A percentile compares a stretch with the other conserved stretches of the same genome.
phyloP scores from a whole-genome alignment of 2,797 vertebrate species.

The Galagoides demidoff region DNA sequence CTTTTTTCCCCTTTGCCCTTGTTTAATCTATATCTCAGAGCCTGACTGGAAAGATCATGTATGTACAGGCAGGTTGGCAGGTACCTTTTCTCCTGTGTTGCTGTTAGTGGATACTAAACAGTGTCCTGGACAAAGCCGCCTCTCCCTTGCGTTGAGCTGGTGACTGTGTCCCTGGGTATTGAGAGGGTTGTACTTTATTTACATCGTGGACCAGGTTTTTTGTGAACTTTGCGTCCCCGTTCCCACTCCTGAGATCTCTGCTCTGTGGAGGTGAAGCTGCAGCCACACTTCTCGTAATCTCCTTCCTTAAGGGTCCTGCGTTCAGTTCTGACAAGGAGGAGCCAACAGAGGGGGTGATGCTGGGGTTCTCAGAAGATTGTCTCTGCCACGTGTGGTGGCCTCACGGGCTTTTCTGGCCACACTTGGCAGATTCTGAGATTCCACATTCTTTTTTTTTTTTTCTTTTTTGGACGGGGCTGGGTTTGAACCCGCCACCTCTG shows the following conservation, averaged over 20 bases:
- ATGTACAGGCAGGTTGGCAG: conserved; percentile 43
- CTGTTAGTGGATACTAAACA: conserved; percentile 28
- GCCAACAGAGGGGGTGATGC: neutral
- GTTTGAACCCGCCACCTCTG: no score
- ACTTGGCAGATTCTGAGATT: neutral
- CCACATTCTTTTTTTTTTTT: neutral
- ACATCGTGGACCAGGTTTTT: neutral
- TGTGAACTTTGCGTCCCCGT: neutral
- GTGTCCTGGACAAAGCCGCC: neutral
- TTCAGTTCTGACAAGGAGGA: neutral
- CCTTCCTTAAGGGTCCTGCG: neutral
- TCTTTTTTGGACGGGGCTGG: no score
- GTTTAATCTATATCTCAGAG: conserved; percentile 78
- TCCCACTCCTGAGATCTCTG: neutral
- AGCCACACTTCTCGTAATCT: neutral
- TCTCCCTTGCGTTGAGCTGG: neutral
- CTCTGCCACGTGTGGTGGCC: neutral
- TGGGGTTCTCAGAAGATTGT: neutral
- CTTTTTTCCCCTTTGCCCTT: conserved; percentile 77
- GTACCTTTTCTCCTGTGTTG: neutral
- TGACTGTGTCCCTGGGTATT: neutral
- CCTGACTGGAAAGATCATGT: conserved; percentile 74
- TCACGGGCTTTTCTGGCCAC: neutral
- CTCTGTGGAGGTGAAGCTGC: neutral
- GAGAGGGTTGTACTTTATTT: neutral